These are phyloP conservation scores for Urechis unicinctus DNA, from an alignment of 2,888 invertebrate genomes.

Conservation along the genomic window DNA sequence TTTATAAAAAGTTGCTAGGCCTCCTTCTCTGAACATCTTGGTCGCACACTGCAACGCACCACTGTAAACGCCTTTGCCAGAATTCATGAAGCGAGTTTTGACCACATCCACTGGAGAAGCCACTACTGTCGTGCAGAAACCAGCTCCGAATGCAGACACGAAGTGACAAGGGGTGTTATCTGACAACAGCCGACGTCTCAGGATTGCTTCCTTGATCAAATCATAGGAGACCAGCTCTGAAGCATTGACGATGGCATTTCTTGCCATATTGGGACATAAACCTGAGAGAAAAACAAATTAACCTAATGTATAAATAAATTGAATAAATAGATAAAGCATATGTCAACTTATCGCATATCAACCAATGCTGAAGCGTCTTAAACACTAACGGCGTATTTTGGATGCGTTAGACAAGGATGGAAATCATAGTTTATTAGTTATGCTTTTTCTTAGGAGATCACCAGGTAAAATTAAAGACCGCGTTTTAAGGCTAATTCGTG, in stretches of 20 bases:
- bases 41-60: conserved; percentile 59
- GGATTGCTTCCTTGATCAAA: conserved; percentile 59
- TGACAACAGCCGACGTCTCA: conserved; percentile 46
- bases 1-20: conserved; percentile 61
- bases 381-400: too few species aligned
- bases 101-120: conserved; percentile 65
- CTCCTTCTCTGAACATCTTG: conserved; percentile 57
- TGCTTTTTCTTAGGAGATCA: too few species aligned
- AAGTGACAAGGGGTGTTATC: conserved; percentile 62
- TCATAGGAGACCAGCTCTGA: conserved; percentile 65
- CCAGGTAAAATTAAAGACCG: too few species aligned
- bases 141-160: conserved; percentile 50
- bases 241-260: conserved; percentile 63
- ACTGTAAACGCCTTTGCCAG: conserved; percentile 57
- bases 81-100: conserved; percentile 64
- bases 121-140: conserved; percentile 60
- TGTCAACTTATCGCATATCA: too few species aligned
- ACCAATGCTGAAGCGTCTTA: too few species aligned
- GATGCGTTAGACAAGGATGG: too few species aligned
- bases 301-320: too few species aligned
- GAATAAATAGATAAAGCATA: too few species aligned
- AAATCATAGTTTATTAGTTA: too few species aligned
- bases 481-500: too few species aligned
- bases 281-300: too few species aligned
- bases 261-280: conserved; percentile 60